Percentiles rank a stretch among this genome's conserved stretches.
phyloP scores from a whole-genome alignment of 2,797 vertebrate genomes.

The Channallabes apus region DNA sequence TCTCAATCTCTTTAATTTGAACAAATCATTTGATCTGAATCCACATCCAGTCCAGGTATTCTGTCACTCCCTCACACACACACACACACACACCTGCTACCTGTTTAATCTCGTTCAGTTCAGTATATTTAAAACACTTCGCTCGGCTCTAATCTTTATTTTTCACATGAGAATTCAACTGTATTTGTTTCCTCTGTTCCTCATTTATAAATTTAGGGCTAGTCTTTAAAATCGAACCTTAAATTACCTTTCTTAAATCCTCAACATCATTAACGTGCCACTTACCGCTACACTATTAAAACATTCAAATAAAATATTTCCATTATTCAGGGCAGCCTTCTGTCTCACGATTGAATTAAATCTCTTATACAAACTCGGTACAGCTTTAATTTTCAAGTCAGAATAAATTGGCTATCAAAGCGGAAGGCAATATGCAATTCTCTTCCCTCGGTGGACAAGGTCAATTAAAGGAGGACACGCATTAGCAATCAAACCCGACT shows the following conservation, averaged over 20 bases:
- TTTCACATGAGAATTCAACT: not conserved
- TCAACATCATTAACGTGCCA: not conserved
- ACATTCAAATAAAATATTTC: constrained; percentile 18
- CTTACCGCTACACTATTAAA: not conserved
- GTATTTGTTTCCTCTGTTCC: not conserved
- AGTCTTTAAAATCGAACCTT: not conserved
- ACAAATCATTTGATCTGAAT: not conserved
- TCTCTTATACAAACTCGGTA: constrained; percentile 73
- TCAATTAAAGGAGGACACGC: constrained; percentile 80
- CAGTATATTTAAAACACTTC: not conserved
- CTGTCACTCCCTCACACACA: not conserved
- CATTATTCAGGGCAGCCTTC: constrained; percentile 37
- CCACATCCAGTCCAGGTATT: not conserved
- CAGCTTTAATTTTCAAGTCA: constrained; percentile 69
- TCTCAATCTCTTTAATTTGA: not conserved
- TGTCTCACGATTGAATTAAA: constrained; percentile 69
- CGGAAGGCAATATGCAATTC: constrained; percentile 72
- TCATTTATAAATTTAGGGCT: not conserved
- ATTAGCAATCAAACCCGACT: constrained; percentile 82
- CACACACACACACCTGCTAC: not conserved
- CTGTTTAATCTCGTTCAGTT: not conserved
- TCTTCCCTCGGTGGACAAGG: constrained; percentile 76
- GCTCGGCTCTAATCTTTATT: not conserved
- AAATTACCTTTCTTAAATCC: not conserved
- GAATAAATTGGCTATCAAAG: constrained; percentile 68